phyloP scores from a whole-genome alignment of 1,140 invertebrate genomes.

The Leptinotarsa defecta region DNA sequence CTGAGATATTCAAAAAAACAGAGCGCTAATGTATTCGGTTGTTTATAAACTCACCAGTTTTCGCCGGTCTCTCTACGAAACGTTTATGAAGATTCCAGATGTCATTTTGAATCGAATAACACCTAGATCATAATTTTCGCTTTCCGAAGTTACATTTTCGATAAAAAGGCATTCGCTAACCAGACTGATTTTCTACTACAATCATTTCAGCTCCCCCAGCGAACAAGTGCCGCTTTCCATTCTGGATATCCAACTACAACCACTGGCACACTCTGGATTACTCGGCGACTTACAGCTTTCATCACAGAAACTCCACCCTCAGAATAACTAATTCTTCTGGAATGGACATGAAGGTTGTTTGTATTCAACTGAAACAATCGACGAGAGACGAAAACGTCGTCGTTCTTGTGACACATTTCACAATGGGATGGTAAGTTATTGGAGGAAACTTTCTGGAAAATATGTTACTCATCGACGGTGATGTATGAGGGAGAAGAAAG shows the following conservation, averaged over 20 bases:
- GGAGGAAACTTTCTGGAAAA: background rate
- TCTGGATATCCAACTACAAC: slow-evolving; percentile 68
- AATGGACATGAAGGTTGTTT: slow-evolving; percentile 66
- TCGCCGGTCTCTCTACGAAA: no score
- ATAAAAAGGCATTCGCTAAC: no score
- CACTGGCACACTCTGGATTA: slow-evolving; percentile 76
- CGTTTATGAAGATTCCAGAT: no score
- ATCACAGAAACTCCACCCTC: slow-evolving; percentile 68
- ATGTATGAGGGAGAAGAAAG: background rate
- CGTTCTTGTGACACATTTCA: slow-evolving; percentile 65
- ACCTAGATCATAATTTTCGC: no score
- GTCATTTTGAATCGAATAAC: no score
- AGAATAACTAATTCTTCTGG: slow-evolving; percentile 64
- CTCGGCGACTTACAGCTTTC: slow-evolving; percentile 68
- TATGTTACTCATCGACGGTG: slow-evolving; percentile 11
- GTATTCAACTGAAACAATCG: slow-evolving; percentile 64
- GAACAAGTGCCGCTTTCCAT: slow-evolving; percentile 69
- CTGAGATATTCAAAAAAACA: no score
- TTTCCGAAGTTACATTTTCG: no score
- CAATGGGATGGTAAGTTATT: slow-evolving; percentile 66
- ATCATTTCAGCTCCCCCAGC: slow-evolving; percentile 61
- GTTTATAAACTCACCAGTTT: no score
- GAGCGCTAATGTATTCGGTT: no score
- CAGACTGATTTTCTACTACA: background rate
- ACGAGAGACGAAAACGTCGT: slow-evolving; percentile 61